Conservation (phyloP, 30 jellyfish, hydroid and myxozoan species). For the Aurelia aurita complex sp. Pacific region DNA sequence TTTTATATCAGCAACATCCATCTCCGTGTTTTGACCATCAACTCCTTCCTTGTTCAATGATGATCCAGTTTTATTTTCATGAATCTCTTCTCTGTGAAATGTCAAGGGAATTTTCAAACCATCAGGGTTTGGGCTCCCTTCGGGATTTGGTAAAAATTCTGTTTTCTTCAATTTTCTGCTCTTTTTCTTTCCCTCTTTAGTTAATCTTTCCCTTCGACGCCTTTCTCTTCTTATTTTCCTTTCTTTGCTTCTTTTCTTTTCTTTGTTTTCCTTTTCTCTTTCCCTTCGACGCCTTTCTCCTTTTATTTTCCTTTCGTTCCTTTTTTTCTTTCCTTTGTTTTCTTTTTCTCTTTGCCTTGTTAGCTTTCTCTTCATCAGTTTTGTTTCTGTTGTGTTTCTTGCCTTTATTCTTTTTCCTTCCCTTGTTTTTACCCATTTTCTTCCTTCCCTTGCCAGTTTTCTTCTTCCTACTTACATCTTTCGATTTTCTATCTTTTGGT, state of each 20-base stretch:
- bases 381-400: too few species aligned
- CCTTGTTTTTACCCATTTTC: too few species aligned
- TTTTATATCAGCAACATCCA: too few species aligned
- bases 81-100: constrained; percentile 39
- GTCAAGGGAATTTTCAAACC: constrained; percentile 48
- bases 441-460: too few species aligned
- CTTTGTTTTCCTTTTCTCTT: not conserved
- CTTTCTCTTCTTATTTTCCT: not conserved
- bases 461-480: too few species aligned
- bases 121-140: constrained; percentile 57
- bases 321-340: not conserved
- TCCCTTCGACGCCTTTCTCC: not conserved
- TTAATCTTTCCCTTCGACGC: not conserved
- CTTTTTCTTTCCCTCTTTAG: not conserved
- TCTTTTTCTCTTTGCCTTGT: not conserved
- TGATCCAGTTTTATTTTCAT: not conserved
- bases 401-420: too few species aligned
- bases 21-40: too few species aligned
- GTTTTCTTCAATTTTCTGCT: not conserved
- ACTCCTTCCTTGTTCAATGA: not conserved
- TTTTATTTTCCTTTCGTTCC: not conserved
- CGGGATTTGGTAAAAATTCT: constrained; percentile 33
- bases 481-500: too few species aligned
- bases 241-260: not conserved
- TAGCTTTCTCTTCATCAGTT: not conserved